Evolutionary conservation across 2,888 invertebrate species (phyloP), one percentile per base, ranked within the genome.

Genomic region (Crepidodera aurea): DNA sequence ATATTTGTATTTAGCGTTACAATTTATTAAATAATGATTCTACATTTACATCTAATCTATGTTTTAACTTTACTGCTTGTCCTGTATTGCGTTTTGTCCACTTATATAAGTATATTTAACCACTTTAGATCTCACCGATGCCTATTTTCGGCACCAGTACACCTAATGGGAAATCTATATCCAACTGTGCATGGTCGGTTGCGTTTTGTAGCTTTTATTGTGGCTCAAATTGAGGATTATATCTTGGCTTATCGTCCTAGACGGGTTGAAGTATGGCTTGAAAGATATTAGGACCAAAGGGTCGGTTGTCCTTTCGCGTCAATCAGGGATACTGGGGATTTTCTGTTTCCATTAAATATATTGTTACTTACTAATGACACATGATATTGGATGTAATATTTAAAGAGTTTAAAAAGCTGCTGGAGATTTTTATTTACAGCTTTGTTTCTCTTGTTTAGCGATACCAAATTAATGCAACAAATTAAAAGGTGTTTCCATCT

Each of bases 151-250:
- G 69, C 73, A 68, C 72, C 70, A 69, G 68, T 71, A 69, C 64
- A 69, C 69, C 74, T 75, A 76, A 76, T 76, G 75, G 75, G 73
- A 75, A 76, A 76, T 75, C 75, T 74, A 76, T 75, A 75, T 73
- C 72, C 67, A 65, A 65, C 71, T 70, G 71, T 71, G 71, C 69
- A 73, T 68, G 74, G 72, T 68, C 71, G 71, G 71, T 62, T 72
- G 72, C 68, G 69, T 75, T 73, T 73, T 72, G 74, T 73, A 70
- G 72, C 73, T 74, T 72, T 73, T 72, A 75, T 74, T 75, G 72
- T 73, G 68, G 64, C 69, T 68, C 65, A 68, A 71, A 73, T 73
- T 70, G 72, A 64, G 70, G 69, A 64, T 69, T 61, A 61, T 70
- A 71, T 68, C 62, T 54, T 64, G 57, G 63, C 69, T 59, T 68